Conservation (phyloP, 2,888 invertebrate genomes). For the Tinea semifulvella region DNA sequence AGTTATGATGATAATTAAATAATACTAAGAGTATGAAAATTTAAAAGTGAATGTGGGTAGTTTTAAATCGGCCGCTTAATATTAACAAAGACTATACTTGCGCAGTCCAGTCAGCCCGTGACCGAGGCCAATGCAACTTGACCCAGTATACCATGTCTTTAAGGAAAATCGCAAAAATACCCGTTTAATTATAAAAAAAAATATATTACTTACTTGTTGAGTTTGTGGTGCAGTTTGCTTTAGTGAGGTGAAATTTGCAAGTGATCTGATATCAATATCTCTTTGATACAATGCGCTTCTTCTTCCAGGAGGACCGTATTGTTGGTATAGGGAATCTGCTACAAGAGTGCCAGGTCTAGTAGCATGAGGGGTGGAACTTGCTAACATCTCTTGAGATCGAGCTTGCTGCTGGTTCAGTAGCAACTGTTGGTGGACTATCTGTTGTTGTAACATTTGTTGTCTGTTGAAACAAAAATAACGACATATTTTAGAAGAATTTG, state of each 20-base stretch:
- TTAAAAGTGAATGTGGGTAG: too few species aligned
- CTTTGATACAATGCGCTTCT: conserved; percentile 54
- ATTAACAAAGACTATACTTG: too few species aligned
- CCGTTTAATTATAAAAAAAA: too few species aligned
- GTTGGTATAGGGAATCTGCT: conserved; percentile 57
- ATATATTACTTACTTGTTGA: conserved; percentile 47
- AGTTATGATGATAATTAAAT: too few species aligned
- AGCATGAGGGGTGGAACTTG: conserved; percentile 38
- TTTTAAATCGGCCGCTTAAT: too few species aligned
- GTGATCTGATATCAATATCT: conserved; percentile 50
- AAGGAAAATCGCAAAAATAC: too few species aligned
- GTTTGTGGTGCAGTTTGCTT: conserved; percentile 41
- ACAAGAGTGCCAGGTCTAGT: conserved; percentile 43
- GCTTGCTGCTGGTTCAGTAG: conserved; percentile 58
- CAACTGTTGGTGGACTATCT: conserved; percentile 59
- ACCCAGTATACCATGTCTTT: too few species aligned
- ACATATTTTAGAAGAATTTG: too few species aligned
- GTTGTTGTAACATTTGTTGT: conserved; percentile 49
- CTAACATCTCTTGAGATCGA: conserved; percentile 67
- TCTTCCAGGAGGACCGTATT: conserved; percentile 48
- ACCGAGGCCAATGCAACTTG: too few species aligned
- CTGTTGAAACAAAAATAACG: too few species aligned
- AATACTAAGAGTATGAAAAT: too few species aligned
- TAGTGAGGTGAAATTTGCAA: conserved; percentile 56
- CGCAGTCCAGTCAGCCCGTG: too few species aligned